phyloP scores from a whole-genome alignment of 2,888 invertebrate species.

The Mythimna lalbum region DNA sequence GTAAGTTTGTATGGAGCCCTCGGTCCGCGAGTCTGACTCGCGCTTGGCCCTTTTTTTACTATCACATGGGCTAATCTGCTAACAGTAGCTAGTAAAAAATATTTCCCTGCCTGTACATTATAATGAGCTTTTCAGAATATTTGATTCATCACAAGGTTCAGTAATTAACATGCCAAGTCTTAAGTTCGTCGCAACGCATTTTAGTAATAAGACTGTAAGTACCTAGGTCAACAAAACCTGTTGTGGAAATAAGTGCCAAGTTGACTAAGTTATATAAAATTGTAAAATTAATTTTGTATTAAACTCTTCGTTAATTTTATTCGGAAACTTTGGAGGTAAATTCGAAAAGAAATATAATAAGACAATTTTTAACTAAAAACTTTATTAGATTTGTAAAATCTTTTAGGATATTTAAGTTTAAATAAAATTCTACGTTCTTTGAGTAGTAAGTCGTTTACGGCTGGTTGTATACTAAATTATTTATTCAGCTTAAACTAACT shows the following conservation, averaged over 20 bases:
- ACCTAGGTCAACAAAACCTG: constrained; percentile 40
- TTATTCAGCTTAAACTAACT: not conserved
- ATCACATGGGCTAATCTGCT: no score
- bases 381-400: not conserved
- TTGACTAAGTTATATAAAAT: constrained; percentile 42
- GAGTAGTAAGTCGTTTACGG: not conserved
- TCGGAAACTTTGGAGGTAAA: constrained; percentile 17
- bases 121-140: constrained; percentile 19
- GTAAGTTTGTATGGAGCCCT: no score
- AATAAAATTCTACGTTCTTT: not conserved
- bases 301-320: constrained; percentile 31
- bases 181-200: constrained; percentile 34
- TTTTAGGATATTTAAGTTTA: not conserved
- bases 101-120: not conserved
- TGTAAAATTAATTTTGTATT: constrained; percentile 40
- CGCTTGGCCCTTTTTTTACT: no score
- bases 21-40: no score
- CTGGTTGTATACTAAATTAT: not conserved
- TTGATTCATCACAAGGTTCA: constrained; percentile 27
- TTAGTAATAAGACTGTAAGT: constrained; percentile 50
- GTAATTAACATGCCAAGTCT: constrained; percentile 30
- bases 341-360: constrained; percentile 19
- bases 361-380: not conserved
- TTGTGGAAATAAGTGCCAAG: constrained; percentile 18
- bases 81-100: no score